These are phyloP conservation scores for Portevinia maculata DNA, from an alignment of 2,888 invertebrate genomes.

Conservation along the genomic window DNA sequence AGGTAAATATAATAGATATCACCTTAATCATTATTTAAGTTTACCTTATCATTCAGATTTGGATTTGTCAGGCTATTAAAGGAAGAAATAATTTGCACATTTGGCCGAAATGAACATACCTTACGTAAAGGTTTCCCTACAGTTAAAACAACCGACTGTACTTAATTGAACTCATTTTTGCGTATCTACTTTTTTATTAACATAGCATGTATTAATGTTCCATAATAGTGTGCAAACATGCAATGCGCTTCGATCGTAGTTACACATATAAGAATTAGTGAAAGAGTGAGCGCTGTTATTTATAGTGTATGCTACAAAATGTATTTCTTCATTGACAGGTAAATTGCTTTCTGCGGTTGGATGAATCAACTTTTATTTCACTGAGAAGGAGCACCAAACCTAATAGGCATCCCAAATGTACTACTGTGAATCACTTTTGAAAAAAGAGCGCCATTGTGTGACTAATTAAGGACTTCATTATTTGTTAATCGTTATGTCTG, in stretches of 20 bases:
- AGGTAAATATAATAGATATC: too few relatives aligned
- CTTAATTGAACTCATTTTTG: too few relatives aligned
- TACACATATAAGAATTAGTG: background rate
- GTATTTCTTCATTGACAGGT: background rate
- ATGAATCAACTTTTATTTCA: background rate
- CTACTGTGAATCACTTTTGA: background rate
- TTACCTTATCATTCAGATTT: background rate
- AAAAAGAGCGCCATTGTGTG: background rate
- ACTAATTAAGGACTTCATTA: conserved; percentile 13
- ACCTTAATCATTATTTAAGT: too few relatives aligned
- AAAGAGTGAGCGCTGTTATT: background rate
- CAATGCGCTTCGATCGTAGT: background rate
- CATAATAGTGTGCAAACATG: background rate
- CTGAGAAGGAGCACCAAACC: background rate
- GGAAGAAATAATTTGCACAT: too few relatives aligned
- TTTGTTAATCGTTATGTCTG: conserved; percentile 6
- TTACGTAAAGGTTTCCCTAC: background rate
- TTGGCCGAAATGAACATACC: conserved; percentile 2
- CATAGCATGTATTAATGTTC: background rate
- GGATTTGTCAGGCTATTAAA: conserved; percentile 4
- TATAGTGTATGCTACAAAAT: background rate
- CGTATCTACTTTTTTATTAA: background rate
- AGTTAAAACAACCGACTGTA: too few relatives aligned
- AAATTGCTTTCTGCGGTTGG: background rate
- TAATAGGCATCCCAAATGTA: background rate